Percentiles rank a stretch among this genome's conserved stretches.
phyloP scores from a whole-genome alignment of 2,888 invertebrate genomes.

The Drosophila borborema region DNA sequence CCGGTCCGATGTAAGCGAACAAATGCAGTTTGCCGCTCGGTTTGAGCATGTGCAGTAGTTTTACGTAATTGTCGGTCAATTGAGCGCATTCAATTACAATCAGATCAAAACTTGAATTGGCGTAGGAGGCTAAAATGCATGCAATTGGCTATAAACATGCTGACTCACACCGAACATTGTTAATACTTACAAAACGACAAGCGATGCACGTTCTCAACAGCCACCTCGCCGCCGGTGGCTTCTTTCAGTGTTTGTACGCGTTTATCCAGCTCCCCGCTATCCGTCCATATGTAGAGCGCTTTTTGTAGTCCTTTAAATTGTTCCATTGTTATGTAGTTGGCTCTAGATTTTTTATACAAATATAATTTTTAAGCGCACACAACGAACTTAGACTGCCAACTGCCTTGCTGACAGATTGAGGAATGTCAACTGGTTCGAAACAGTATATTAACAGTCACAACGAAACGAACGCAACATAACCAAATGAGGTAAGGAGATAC shows the following conservation, averaged over 20 bases:
- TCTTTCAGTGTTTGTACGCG: slow-evolving; percentile 86
- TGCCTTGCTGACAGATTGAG: not conserved
- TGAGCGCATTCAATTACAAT: slow-evolving; percentile 86
- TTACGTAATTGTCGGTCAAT: slow-evolving; percentile 85
- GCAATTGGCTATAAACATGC: slow-evolving; percentile 39
- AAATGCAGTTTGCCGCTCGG: slow-evolving; percentile 88
- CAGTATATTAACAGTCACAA: not conserved
- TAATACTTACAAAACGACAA: slow-evolving; percentile 87
- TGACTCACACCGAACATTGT: slow-evolving; percentile 57
- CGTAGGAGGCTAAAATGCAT: slow-evolving; percentile 86
- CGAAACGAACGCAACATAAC: not conserved
- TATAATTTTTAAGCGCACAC: slow-evolving; percentile 49
- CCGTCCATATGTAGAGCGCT: slow-evolving; percentile 87
- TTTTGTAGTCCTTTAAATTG: slow-evolving; percentile 85
- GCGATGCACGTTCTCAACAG: slow-evolving; percentile 88
- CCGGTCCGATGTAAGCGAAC: slow-evolving; percentile 84
- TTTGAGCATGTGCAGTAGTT: slow-evolving; percentile 88
- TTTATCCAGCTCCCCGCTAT: slow-evolving; percentile 86
- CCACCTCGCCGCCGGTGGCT: slow-evolving; percentile 86
- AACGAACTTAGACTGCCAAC: slow-evolving; percentile 30
- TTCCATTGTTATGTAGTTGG: slow-evolving; percentile 73
- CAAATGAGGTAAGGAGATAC: not conserved
- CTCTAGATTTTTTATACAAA: slow-evolving; percentile 37
- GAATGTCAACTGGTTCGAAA: slow-evolving; percentile 22
- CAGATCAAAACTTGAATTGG: slow-evolving; percentile 87